Evolutionary conservation across 2,113 vertebrate species (phyloP).

Genomic region (Sinocyclocheilus grahami): DNA sequence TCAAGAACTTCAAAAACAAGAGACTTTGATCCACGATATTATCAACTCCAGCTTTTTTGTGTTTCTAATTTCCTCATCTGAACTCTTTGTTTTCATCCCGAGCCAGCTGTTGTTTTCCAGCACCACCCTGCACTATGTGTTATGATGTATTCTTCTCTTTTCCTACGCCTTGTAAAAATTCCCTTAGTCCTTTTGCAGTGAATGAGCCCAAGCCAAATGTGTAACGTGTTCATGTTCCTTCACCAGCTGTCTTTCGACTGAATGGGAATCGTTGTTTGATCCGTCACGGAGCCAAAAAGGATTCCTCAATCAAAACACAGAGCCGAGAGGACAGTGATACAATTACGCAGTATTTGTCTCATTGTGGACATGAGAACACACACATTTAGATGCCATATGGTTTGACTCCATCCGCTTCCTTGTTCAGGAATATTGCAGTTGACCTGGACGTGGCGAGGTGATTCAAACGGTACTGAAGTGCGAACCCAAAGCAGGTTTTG

Average conservation of each 20-base stretch:
- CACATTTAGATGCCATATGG: constrained; percentile 27
- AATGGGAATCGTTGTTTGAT: constrained; percentile 15
- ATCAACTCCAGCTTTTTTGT: constrained; percentile 76
- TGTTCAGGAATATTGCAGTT: background rate
- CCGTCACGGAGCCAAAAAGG: constrained; percentile 35
- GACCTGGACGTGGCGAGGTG: constrained; percentile 30
- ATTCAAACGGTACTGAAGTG: constrained; percentile 9
- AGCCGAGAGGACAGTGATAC: constrained; percentile 36
- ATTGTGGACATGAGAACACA: background rate
- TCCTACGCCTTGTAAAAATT: constrained; percentile 63
- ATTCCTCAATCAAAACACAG: constrained; percentile 11
- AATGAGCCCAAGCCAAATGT: constrained; percentile 46
- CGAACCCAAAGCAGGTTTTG: constrained; percentile 5
- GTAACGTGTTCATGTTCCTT: constrained; percentile 47
- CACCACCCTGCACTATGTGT: constrained; percentile 68
- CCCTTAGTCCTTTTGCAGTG: constrained; percentile 59
- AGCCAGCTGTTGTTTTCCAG: constrained; percentile 77
- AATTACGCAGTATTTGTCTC: background rate
- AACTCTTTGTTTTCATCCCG: constrained; percentile 74
- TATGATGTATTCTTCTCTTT: constrained; percentile 65
- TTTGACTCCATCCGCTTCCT: constrained; percentile 8
- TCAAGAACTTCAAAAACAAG: constrained; percentile 61
- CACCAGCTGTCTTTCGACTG: constrained; percentile 43
- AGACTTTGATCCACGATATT: constrained; percentile 77
- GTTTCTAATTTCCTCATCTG: constrained; percentile 78